Evolutionary conservation across 2,888 invertebrate genomes (phyloP).

Genomic region (Helleia helle): DNA sequence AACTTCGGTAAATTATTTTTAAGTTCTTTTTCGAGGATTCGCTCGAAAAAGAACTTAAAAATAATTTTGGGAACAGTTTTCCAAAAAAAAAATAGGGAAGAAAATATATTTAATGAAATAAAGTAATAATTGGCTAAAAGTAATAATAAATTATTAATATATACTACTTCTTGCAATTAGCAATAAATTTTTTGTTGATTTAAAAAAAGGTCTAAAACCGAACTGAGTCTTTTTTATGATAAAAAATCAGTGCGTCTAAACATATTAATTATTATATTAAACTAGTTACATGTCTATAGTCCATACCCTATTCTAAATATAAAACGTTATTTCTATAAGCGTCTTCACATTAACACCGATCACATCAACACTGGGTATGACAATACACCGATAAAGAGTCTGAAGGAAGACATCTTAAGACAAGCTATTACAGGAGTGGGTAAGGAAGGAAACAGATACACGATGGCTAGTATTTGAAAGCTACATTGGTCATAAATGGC

Average conservation of each 20-base stretch:
- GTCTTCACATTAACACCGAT: constrained; percentile 68
- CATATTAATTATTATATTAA: constrained; percentile 8
- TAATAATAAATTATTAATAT: constrained; percentile 2
- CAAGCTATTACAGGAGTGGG: background rate
- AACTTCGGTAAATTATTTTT: too few relatives aligned
- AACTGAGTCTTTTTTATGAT: too few relatives aligned
- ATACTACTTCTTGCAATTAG: too few relatives aligned
- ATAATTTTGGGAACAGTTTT: too few relatives aligned
- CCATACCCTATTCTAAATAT: constrained; percentile 17
- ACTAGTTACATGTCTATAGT: constrained; percentile 14
- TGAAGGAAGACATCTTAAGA: background rate
- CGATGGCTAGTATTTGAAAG: background rate
- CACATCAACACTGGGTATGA: constrained; percentile 25
- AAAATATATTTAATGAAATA: background rate
- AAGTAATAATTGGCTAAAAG: background rate
- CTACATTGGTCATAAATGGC: too few relatives aligned
- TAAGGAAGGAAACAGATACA: background rate
- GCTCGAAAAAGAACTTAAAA: too few relatives aligned
- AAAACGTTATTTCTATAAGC: constrained; percentile 48
- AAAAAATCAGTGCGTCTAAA: constrained; percentile 1
- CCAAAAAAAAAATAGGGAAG: background rate
- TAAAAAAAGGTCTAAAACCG: background rate
- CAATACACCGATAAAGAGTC: background rate
- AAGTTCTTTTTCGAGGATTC: too few relatives aligned
- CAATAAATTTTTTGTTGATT: too few relatives aligned